Conservation (phyloP, 1,140 invertebrate species). For the Drosophila kikkawai region DNA sequence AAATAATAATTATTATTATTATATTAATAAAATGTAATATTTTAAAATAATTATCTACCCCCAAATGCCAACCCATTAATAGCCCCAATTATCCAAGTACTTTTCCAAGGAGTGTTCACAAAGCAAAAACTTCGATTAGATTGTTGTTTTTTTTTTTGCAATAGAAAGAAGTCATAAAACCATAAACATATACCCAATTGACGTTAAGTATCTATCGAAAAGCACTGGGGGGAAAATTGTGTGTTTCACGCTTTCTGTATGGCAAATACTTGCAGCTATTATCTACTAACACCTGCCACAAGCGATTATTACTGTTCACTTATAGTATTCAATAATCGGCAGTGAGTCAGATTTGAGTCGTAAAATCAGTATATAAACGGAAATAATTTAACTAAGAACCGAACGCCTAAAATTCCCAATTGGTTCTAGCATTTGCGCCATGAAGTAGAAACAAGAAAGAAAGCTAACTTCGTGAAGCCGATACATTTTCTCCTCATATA, state of each 20-base stretch:
- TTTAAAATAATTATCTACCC: neutral
- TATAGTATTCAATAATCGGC: neutral
- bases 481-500: too few species aligned
- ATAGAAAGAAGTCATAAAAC: neutral
- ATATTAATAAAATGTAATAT: neutral
- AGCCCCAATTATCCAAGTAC: conserved; percentile 3
- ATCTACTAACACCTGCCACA: neutral
- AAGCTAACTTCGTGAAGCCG: too few species aligned
- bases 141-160: conserved; percentile 3
- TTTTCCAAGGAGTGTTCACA: conserved; percentile 10
- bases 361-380: neutral
- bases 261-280: conserved; percentile 3
- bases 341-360: neutral
- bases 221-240: neutral
- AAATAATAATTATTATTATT: neutral
- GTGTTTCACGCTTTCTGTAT: neutral
- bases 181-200: conserved; percentile 25
- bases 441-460: neutral
- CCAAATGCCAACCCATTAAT: neutral
- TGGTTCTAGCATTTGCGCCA: neutral
- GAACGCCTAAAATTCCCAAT: neutral
- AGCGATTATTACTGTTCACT: conserved; percentile 3
- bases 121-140: conserved; percentile 32
- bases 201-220: conserved; percentile 6
- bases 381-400: neutral